Conservation (phyloP, 2,113 vertebrate genomes). For the Chrysemys picta region DNA sequence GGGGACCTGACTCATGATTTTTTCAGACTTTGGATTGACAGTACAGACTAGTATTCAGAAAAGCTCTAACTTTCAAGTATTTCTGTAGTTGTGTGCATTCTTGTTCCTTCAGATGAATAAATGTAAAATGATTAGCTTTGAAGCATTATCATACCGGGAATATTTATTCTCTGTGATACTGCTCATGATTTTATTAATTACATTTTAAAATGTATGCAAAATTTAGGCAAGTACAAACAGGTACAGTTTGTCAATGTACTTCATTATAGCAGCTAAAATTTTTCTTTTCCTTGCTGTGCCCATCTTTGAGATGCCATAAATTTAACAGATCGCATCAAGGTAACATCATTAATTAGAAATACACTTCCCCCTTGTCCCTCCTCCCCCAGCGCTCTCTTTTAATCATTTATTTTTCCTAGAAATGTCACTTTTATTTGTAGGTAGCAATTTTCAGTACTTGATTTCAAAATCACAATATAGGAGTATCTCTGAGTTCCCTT, state of each 20-base stretch:
- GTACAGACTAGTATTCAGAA: background rate
- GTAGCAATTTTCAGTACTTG: background rate
- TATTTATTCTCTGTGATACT: background rate
- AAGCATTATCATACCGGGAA: background rate
- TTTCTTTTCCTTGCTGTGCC: background rate
- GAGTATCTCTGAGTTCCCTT: background rate
- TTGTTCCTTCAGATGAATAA: background rate
- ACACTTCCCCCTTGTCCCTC: background rate
- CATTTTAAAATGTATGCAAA: background rate
- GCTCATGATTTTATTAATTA: background rate
- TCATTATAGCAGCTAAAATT: background rate
- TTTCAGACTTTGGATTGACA: background rate
- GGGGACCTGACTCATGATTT: background rate
- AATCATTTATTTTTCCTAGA: background rate
- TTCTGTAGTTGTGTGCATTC: background rate
- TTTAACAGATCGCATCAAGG: background rate
- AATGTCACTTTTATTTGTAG: background rate
- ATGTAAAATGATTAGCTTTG: background rate
- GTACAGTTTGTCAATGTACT: background rate
- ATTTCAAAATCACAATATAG: background rate
- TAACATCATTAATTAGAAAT: background rate
- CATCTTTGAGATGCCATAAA: background rate
- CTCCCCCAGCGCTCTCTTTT: background rate
- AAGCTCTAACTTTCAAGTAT: background rate
- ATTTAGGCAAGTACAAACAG: background rate